Evolutionary conservation across 2,888 invertebrate genomes (phyloP).

Genomic region (Pristionchus entomophagus): DNA sequence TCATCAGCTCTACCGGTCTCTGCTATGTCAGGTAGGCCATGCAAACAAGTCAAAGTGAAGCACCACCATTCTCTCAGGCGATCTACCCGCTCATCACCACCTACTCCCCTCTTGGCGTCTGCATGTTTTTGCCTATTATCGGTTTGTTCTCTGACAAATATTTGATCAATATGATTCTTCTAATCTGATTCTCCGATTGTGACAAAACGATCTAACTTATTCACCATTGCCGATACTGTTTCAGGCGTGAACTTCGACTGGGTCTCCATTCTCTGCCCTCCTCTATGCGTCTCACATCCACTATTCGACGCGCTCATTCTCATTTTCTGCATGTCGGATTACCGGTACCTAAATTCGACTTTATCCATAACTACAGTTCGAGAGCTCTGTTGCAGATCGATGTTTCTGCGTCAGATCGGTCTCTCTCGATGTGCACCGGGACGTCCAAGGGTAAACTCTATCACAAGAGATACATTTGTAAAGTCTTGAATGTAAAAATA

Average conservation of each 20-base stretch:
- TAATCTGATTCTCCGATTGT: too few relatives aligned
- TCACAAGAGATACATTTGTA: too few relatives aligned
- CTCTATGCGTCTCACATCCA: not conserved
- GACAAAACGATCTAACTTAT: too few relatives aligned
- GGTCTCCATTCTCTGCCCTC: constrained; percentile 8
- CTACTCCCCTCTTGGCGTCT: not conserved
- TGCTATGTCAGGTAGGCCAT: not conserved
- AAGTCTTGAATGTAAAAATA: too few relatives aligned
- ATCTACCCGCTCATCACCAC: not conserved
- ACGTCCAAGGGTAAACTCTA: too few relatives aligned
- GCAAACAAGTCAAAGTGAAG: not conserved
- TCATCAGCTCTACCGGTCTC: not conserved
- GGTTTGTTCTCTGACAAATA: not conserved
- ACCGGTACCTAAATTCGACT: not conserved
- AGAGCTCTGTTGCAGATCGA: not conserved
- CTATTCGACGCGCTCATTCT: constrained; percentile 7
- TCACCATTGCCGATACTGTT: not conserved
- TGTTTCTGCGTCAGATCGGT: not conserved
- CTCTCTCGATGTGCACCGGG: not conserved
- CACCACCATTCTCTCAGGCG: not conserved
- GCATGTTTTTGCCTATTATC: not conserved
- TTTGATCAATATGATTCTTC: too few relatives aligned
- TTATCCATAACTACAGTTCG: not conserved
- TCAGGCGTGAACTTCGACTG: not conserved
- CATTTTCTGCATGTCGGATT: not conserved